Base-by-base conservation (phyloP, 2,888 invertebrate genomes). In the Polyploca ridens region DNA sequence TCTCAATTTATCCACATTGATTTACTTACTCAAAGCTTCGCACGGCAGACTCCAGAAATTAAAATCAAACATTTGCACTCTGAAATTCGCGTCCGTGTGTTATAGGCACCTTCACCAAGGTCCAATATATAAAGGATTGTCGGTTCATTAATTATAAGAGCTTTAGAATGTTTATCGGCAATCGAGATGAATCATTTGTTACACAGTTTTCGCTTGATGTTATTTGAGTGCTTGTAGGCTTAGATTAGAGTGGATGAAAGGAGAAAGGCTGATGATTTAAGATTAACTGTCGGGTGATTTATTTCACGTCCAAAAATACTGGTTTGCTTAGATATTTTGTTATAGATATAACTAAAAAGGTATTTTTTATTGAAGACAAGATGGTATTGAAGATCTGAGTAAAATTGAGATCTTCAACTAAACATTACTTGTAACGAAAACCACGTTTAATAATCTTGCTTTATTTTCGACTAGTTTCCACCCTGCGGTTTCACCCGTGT, bases 61-160 rank as follows among this genome's bases (percentile, higher is more conserved):
- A 19, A 8, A 38, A 38, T 35, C n/a, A 58, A 44, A 62, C 27
- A 60, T 16, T 33, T 65, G 64, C 66, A 71, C 33, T 63, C 19
- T 0, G 46, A 27, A 72, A 59, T 66, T 44, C 5, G 0, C 0
- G 0, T 1, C 84, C 68, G 79, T 88, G 65, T 83, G 78, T 82
- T 54, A 54, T 64, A 61, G 58, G 60, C 60, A 68, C 71, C 87
- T 91, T 89, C 89, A 90, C 90, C 89, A 89, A 83, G 78, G 83
- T 80, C 74, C 80, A 72, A 85, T 81, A 80, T 81, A 83, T 81
- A 90, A 91, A 90, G 90, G 90, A 90, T 90, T 90, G 89, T 79
- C 77, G 78, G 82, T 88, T 87, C 91, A 92, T 91, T 92, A 91
- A 92, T 92, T 90, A 91, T 84, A 86, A 86, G 81, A 83, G 85